These are phyloP conservation scores for Paramisgurnus dabryanus DNA, from an alignment of 2,113 vertebrate species.

Conservation along the genomic window DNA sequence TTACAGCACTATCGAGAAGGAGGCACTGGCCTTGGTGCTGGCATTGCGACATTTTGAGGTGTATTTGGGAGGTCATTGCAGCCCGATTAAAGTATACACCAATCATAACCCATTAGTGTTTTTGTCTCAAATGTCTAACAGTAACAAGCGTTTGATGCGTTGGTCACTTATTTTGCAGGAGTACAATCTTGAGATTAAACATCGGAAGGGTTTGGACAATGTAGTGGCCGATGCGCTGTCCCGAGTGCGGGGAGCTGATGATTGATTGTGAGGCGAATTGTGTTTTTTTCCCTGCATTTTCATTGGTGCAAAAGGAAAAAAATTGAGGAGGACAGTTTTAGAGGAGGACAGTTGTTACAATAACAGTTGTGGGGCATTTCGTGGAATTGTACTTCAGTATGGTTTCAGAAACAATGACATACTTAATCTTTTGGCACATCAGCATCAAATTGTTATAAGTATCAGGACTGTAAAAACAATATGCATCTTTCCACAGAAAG, in stretches of 20 bases:
- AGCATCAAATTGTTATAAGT: no score
- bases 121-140: not conserved
- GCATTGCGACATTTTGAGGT: slow-evolving; percentile 19
- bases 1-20: slow-evolving; percentile 21
- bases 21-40: not conserved
- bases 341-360: no score
- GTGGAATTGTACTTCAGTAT: no score
- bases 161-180: not conserved
- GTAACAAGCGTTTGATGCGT: slow-evolving; percentile 27
- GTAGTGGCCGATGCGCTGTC: not conserved
- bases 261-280: no score
- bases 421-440: no score
- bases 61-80: not conserved
- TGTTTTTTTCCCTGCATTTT: no score
- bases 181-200: not conserved
- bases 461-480: no score
- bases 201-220: not conserved
- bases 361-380: no score
- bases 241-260: not conserved
- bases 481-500: no score
- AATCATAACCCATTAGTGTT: slow-evolving; percentile 29
- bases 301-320: no score
- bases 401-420: no score
- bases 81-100: not conserved
- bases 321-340: no score